A percentile compares a stretch with the other conserved stretches of the same genome.
phyloP scores from a whole-genome alignment of 2,888 invertebrate genomes.

The Apotomis capreana region DNA sequence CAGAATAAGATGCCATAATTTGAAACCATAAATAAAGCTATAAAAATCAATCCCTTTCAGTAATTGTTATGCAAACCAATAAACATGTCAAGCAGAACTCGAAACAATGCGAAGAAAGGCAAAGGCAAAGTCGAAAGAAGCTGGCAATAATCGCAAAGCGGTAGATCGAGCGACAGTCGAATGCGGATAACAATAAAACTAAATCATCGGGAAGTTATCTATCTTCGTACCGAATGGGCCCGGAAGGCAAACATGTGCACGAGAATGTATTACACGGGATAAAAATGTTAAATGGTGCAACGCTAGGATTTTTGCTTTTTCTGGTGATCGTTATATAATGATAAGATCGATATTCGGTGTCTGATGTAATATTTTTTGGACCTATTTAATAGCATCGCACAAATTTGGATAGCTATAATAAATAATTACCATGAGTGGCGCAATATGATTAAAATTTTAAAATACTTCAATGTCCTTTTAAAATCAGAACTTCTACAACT shows the following conservation, averaged over 20 bases:
- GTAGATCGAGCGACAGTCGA: slow-evolving; percentile 64
- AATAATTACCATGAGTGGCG: no score
- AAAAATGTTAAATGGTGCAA: slow-evolving; percentile 74
- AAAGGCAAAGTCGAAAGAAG: slow-evolving; percentile 47
- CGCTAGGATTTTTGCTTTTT: slow-evolving; percentile 61
- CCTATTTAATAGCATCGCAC: no score
- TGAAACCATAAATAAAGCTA: not conserved
- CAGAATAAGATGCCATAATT: not conserved
- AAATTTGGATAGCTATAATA: no score
- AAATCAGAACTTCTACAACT: no score
- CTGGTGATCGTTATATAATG: slow-evolving; percentile 33
- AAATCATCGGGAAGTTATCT: slow-evolving; percentile 83
- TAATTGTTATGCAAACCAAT: slow-evolving; percentile 22
- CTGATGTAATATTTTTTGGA: not conserved
- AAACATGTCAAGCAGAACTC: slow-evolving; percentile 25
- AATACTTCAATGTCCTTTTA: no score
- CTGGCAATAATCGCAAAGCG: slow-evolving; percentile 47
- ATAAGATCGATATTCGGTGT: not conserved
- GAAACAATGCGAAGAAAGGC: slow-evolving; percentile 44
- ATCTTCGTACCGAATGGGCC: slow-evolving; percentile 68
- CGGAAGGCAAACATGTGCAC: slow-evolving; percentile 71
- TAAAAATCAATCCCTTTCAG: slow-evolving; percentile 2
- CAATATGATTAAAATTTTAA: no score
- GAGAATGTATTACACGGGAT: slow-evolving; percentile 70
- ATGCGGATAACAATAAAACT: slow-evolving; percentile 81